Evolutionary conservation across 1,140 invertebrate species (phyloP).

Genomic region (Drosophila pandora): DNA sequence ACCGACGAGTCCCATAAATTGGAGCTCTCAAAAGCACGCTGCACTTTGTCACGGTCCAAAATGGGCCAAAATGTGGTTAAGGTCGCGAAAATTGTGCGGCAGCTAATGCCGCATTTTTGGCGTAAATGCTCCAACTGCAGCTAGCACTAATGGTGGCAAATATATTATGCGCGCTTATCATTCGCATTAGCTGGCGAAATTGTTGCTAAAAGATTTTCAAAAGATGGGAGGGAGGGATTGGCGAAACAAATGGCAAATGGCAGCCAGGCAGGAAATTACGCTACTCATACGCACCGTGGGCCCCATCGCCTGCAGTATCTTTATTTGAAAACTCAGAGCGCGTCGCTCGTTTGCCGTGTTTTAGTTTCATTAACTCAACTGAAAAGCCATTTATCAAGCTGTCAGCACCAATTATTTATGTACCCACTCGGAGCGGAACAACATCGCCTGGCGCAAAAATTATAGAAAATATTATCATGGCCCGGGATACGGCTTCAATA

Average conservation of each 20-base stretch:
- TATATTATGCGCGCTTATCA: constrained; percentile 78
- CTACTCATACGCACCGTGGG: constrained; percentile 75
- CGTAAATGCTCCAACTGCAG: constrained; percentile 64
- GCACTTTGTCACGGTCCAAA: constrained; percentile 46
- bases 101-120: constrained; percentile 40
- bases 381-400: constrained; percentile 77
- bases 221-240: constrained; percentile 3
- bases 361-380: constrained; percentile 78
- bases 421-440: neutral
- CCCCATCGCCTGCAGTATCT: constrained; percentile 63
- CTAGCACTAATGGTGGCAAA: constrained; percentile 67
- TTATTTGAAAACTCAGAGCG: constrained; percentile 63
- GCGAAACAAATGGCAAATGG: constrained; percentile 50
- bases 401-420: constrained; percentile 79
- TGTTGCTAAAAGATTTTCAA: constrained; percentile 69
- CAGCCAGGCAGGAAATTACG: constrained; percentile 64
- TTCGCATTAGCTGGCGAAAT: constrained; percentile 71
- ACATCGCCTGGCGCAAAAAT: constrained; percentile 27
- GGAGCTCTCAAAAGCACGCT: constrained; percentile 54
- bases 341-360: constrained; percentile 55
- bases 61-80: constrained; percentile 19
- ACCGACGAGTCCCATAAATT: constrained; percentile 47
- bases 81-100: neutral
- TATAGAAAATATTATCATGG: constrained; percentile 64
- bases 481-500: constrained; percentile 6